Evolutionary conservation across 2,888 invertebrate genomes (phyloP).

Genomic region (Oligia strigilis): DNA sequence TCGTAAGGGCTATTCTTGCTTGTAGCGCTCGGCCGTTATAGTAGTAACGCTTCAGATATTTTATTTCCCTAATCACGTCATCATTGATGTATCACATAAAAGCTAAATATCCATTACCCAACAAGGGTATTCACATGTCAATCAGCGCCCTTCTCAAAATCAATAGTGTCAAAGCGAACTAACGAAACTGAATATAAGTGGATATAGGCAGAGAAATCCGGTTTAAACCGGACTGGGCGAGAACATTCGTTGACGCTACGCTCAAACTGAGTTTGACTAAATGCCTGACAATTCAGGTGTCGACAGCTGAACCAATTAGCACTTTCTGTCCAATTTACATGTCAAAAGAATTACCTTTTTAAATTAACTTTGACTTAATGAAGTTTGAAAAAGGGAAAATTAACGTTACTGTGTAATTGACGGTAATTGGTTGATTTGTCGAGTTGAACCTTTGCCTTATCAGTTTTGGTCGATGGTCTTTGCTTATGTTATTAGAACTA

Average conservation of each 20-base stretch:
- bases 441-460: constrained; percentile 9
- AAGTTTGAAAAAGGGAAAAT: constrained; percentile 61
- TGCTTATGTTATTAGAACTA: constrained; percentile 2
- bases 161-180: constrained; percentile 70
- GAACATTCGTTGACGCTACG: constrained; percentile 48
- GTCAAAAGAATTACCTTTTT: constrained; percentile 74
- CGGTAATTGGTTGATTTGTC: constrained; percentile 38
- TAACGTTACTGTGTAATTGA: constrained; percentile 41
- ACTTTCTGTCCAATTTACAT: constrained; percentile 73
- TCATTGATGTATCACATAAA: constrained; percentile 9
- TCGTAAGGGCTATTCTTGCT: too few species aligned
- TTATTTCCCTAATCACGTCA: neutral
- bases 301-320: constrained; percentile 72
- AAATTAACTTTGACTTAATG: constrained; percentile 65
- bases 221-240: constrained; percentile 71
- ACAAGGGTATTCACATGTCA: constrained; percentile 55
- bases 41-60: too few species aligned
- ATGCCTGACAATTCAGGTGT: constrained; percentile 64
- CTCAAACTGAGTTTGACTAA: constrained; percentile 63
- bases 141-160: constrained; percentile 67
- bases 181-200: constrained; percentile 72
- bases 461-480: neutral
- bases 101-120: constrained; percentile 45
- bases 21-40: too few species aligned
- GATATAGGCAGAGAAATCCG: constrained; percentile 72